A percentile compares a stretch with the other conserved stretches of the same genome.
Evolutionary conservation across 1,140 invertebrate species (phyloP).

Genomic region (Watersipora subatra): DNA sequence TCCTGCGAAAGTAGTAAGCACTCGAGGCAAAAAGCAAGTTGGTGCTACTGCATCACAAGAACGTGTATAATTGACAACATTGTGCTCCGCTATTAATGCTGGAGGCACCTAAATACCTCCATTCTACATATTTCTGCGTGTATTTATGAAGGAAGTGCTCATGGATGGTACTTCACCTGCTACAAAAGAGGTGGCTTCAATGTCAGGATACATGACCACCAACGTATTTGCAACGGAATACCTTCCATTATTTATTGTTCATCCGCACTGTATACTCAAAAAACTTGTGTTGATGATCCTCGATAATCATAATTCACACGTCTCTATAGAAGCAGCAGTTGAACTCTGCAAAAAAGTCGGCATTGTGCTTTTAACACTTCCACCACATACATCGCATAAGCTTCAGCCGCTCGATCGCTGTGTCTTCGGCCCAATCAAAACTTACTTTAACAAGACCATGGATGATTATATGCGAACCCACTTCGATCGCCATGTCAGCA

Average conservation of each 20-base stretch:
- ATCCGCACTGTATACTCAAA: slow-evolving; percentile 22
- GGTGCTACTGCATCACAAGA: slow-evolving; percentile 39
- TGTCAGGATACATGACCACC: slow-evolving; percentile 13
- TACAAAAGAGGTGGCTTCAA: slow-evolving; percentile 8
- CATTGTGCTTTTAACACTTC: slow-evolving; percentile 14
- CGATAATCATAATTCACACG: slow-evolving; percentile 18
- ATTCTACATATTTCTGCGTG: slow-evolving; percentile 24
- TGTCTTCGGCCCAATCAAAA: slow-evolving; percentile 17
- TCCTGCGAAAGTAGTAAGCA: slow-evolving; percentile 36
- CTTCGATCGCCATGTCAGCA: slow-evolving; percentile 39
- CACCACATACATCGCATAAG: slow-evolving; percentile 18
- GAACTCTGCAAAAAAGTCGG: slow-evolving; percentile 13
- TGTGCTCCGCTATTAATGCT: slow-evolving; percentile 17
- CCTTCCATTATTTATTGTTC: slow-evolving; percentile 36
- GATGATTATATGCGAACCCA: slow-evolving; percentile 40
- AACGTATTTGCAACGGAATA: slow-evolving; percentile 24
- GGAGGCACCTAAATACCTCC: slow-evolving; percentile 21
- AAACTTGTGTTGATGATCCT: slow-evolving; percentile 13
- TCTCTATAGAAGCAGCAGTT: slow-evolving; percentile 7
- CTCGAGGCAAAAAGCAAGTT: slow-evolving; percentile 35
- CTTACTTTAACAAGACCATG: slow-evolving; percentile 24
- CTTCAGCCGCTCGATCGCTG: slow-evolving; percentile 15
- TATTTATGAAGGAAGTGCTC: slow-evolving; percentile 25
- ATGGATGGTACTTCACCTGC: slow-evolving; percentile 22
- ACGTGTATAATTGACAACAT: slow-evolving; percentile 26